Percentiles rank a stretch among this genome's conserved stretches.
These are phyloP conservation scores for Drosophila cognata DNA, from an alignment of 2,888 invertebrate species.

Conservation along the genomic window DNA sequence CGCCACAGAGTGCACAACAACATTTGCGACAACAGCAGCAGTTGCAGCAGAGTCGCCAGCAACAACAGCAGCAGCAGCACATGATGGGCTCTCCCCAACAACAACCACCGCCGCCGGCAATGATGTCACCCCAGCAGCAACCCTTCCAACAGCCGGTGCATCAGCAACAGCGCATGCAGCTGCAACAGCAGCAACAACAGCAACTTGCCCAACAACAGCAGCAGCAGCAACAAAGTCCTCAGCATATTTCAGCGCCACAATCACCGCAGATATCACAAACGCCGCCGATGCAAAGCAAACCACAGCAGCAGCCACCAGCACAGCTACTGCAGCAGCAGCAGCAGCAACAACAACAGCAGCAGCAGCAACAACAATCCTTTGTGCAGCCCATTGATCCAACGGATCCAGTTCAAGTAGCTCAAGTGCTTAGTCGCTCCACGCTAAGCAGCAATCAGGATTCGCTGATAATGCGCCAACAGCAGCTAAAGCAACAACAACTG, in stretches of 20 bases:
- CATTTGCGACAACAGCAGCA: constrained; percentile 81
- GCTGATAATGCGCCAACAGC: constrained; percentile 83
- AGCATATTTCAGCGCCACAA: constrained; percentile 78
- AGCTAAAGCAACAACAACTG: constrained; percentile 81
- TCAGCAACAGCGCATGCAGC: constrained; percentile 76
- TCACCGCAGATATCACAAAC: constrained; percentile 81
- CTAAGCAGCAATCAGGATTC: constrained; percentile 84
- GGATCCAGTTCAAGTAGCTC: constrained; percentile 84
- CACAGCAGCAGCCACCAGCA: constrained; percentile 68
- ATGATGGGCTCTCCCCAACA: constrained; percentile 74
- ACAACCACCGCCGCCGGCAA: constrained; percentile 54
- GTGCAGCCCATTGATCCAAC: constrained; percentile 84
- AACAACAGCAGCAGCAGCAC: constrained; percentile 69
- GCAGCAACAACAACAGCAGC: constrained; percentile 50
- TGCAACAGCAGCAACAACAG: constrained; percentile 71
- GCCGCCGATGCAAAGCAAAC: constrained; percentile 72
- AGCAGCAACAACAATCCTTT: constrained; percentile 76
- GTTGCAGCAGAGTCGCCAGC: constrained; percentile 70
- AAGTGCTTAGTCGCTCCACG: constrained; percentile 83
- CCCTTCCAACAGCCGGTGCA: constrained; percentile 83
- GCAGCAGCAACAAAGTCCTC: constrained; percentile 81
- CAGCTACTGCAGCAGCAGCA: constrained; percentile 70
- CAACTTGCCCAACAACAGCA: constrained; percentile 74
- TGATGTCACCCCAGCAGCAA: constrained; percentile 75
- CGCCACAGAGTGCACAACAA: constrained; percentile 80